phyloP scores from a whole-genome alignment of 1,140 invertebrate species.

The Pantala flavescens region DNA sequence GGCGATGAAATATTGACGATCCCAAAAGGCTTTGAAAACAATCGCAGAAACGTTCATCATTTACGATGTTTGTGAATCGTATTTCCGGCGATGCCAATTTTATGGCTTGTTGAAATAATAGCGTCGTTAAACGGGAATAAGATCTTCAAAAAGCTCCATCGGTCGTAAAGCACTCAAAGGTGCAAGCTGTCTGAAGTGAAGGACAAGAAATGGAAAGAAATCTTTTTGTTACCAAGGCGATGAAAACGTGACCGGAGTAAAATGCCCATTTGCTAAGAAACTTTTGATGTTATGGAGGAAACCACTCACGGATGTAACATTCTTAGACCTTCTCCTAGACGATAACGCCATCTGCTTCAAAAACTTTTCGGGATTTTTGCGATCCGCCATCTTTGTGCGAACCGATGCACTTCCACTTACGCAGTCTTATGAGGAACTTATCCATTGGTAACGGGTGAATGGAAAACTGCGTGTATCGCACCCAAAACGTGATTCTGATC shows the following conservation, averaged over 20 bases:
- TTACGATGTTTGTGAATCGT: no score
- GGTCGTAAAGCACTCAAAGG: neutral
- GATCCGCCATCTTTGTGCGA: no score
- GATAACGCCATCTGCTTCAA: neutral
- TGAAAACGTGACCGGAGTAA: slow-evolving; percentile 1
- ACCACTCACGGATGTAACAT: slow-evolving; percentile 1
- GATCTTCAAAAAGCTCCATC: neutral
- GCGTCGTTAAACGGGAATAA: neutral
- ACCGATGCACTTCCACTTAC: no score
- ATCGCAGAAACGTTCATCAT: no score
- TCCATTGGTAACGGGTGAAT: no score
- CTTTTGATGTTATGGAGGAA: slow-evolving; percentile 1
- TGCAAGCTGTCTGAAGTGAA: slow-evolving; percentile 1
- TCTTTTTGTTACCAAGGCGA: neutral
- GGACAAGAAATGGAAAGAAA: neutral
- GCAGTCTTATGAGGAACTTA: no score
- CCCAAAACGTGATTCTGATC: no score
- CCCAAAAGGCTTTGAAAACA: no score
- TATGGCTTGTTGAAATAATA: neutral
- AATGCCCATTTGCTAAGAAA: neutral
- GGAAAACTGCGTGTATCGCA: no score
- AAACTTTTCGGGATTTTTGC: neutral
- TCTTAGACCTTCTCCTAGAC: neutral
- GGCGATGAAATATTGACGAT: no score
- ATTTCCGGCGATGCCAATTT: no score